These are phyloP conservation scores for Vireo griseus DNA, from an alignment of 2,797 vertebrate species.

Conservation along the genomic window DNA sequence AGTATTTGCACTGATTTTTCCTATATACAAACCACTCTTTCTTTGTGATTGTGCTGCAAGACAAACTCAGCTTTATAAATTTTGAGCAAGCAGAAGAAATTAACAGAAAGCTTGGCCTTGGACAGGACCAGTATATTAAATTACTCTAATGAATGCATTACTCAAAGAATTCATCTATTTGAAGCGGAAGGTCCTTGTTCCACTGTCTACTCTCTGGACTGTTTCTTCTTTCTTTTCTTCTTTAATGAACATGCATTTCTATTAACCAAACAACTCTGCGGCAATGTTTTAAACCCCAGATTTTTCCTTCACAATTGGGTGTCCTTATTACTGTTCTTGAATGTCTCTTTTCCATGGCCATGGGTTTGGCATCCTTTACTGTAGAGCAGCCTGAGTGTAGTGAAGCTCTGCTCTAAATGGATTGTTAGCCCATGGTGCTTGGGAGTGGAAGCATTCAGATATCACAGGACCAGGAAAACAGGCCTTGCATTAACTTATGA, in stretches of 20 bases:
- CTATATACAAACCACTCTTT: neutral
- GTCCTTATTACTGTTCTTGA: neutral
- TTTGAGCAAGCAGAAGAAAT: neutral
- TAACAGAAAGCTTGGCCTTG: neutral
- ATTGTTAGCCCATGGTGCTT: neutral
- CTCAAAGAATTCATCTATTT: neutral
- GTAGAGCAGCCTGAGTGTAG: neutral
- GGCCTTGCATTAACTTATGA: neutral
- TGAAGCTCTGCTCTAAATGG: accelerated
- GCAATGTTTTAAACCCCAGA: neutral
- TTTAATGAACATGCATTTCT: neutral
- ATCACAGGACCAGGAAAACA: neutral
- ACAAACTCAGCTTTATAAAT: neutral
- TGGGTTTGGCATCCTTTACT: neutral
- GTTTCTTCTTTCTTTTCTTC: neutral
- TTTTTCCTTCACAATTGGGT: neutral
- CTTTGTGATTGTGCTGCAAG: neutral
- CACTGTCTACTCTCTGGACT: neutral
- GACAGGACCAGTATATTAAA: neutral
- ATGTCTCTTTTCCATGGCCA: neutral
- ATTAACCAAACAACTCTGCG: neutral
- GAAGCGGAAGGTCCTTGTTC: neutral
- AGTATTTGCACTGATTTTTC: neutral
- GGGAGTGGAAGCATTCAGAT: neutral
- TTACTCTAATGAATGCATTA: neutral